A percentile compares a stretch with the other conserved stretches of the same genome.
Conservation (phyloP, 2,888 invertebrate species). For the Lasioglossum leucozonium region DNA sequence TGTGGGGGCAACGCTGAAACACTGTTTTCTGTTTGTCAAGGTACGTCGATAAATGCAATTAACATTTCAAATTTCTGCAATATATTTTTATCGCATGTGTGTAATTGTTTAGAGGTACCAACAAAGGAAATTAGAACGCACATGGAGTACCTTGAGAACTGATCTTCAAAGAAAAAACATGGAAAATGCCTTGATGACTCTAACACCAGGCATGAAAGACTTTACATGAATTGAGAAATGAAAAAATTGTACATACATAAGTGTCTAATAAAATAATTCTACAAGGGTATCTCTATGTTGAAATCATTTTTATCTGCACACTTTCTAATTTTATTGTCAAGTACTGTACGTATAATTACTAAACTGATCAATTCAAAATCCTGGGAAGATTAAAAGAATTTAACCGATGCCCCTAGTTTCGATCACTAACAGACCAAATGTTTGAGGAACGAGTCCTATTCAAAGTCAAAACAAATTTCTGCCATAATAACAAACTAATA, state of each 20-base stretch:
- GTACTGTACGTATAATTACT: no score
- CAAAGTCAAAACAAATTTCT: no score
- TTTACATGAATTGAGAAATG: not conserved
- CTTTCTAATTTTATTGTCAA: no score
- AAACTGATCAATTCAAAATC: no score
- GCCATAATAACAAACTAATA: no score
- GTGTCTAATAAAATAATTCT: constrained; percentile 10
- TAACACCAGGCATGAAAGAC: constrained; percentile 79
- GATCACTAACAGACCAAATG: no score
- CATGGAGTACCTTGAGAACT: constrained; percentile 87
- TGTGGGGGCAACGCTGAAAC: constrained; percentile 91
- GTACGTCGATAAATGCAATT: constrained; percentile 71
- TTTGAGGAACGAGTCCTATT: no score
- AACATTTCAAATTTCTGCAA: not conserved
- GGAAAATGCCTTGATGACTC: constrained; percentile 82
- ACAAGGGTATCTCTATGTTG: not conserved
- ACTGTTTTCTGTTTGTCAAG: constrained; percentile 90
- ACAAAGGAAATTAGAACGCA: constrained; percentile 87
- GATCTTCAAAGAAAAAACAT: constrained; percentile 88
- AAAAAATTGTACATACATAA: not conserved
- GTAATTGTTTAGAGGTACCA: constrained; percentile 86
- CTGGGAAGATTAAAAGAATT: no score
- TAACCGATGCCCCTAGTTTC: no score
- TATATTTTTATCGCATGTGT: not conserved
- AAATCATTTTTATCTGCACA: not conserved